Evolutionary conservation across 2,888 invertebrate species (phyloP).

Genomic region (Limnephilus auricula): DNA sequence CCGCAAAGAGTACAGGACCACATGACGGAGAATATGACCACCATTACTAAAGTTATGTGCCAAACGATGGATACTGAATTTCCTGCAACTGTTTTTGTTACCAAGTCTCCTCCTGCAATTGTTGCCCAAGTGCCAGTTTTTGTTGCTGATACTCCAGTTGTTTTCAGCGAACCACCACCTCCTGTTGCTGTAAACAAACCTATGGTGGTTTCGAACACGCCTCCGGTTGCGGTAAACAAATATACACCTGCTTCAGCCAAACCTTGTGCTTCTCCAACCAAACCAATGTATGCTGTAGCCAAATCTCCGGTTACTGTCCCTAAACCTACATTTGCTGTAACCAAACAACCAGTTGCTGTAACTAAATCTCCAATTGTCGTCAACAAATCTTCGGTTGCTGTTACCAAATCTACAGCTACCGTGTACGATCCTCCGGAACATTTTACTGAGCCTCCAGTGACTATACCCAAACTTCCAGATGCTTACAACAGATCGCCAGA

Average conservation of each 20-base stretch:
- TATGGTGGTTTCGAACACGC: not conserved
- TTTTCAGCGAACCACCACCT: not conserved
- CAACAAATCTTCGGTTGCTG: not conserved
- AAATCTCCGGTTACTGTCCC: not conserved
- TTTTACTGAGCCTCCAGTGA: not conserved
- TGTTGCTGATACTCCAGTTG: not conserved
- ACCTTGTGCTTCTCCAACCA: not conserved
- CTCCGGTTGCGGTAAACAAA: not conserved
- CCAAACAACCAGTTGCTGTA: not conserved
- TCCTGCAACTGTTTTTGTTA: not conserved
- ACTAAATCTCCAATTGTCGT: not conserved
- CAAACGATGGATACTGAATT: not conserved
- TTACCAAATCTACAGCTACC: no score
- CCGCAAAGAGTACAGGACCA: slow-evolving; percentile 34
- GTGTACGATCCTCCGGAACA: not conserved
- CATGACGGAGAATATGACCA: slow-evolving; percentile 12
- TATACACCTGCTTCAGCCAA: not conserved
- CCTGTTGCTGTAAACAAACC: not conserved
- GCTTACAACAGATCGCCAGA: not conserved
- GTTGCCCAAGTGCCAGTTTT: not conserved
- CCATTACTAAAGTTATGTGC: slow-evolving; percentile 21
- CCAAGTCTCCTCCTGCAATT: not conserved
- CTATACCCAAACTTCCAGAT: not conserved
- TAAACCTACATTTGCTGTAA: not conserved
- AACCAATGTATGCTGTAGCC: not conserved